These are phyloP conservation scores for Pithys albifrons DNA, from an alignment of 2,113 vertebrate genomes.

Conservation along the genomic window DNA sequence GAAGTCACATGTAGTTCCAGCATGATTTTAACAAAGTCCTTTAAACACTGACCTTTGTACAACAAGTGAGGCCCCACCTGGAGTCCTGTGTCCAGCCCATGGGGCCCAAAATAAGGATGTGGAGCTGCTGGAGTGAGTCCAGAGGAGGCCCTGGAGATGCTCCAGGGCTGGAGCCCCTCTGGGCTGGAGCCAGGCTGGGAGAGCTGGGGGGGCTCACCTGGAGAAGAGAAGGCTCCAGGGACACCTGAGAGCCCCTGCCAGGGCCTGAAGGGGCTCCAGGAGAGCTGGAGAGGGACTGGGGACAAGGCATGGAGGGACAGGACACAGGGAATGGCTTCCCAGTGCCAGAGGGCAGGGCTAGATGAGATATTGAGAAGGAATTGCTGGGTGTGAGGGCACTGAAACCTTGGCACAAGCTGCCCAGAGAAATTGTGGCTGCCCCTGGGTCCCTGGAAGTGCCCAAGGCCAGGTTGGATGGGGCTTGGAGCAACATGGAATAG, in stretches of 20 bases:
- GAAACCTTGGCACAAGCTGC: too few relatives aligned
- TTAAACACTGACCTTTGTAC: not conserved
- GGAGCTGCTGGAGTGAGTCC: not conserved
- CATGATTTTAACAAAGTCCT: not conserved
- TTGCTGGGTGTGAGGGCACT: not conserved
- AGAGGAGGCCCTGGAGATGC: not conserved
- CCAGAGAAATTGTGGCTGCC: not conserved
- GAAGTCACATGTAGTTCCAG: not conserved
- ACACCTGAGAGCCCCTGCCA: not conserved
- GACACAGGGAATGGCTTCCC: not conserved
- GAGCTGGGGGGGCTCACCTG: not conserved
- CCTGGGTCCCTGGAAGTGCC: not conserved
- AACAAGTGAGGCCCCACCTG: not conserved
- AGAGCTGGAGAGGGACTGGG: not conserved
- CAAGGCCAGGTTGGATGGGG: fast-evolving
- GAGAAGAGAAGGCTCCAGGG: not conserved
- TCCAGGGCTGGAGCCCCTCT: not conserved
- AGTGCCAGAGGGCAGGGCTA: not conserved
- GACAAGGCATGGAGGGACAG: not conserved
- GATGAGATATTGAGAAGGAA: not conserved
- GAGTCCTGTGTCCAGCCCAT: not conserved
- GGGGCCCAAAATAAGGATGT: fast-evolving
- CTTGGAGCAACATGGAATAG: fast-evolving
- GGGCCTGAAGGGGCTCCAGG: not conserved
- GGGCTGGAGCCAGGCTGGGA: not conserved